Evolutionary conservation across 64 coral and sea anemone species (phyloP), one percentile per base, ranked within the genome.

Genomic region (Montipora foliosa): DNA sequence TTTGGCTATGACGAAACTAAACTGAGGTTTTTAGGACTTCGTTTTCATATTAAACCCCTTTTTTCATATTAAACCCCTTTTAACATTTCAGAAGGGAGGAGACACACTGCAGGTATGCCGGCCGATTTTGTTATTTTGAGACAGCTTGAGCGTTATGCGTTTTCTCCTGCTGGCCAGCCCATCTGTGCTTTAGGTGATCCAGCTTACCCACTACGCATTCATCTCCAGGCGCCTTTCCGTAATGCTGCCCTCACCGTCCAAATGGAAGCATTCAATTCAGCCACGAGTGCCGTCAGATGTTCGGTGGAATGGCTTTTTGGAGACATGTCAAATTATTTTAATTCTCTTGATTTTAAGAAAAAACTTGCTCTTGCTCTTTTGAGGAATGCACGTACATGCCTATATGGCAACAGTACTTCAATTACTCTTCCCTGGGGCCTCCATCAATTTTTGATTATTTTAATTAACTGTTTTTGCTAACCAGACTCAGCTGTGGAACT

Each of bases 231-330:
- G 0, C 5, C 21, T 21, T 73, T 73, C 69, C 69, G 69, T 25
- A 73, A 73, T 73, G 69, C 19, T 73, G 69, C 21, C 69, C 69
- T 73, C 19, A 73, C 69, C 17, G 69, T 20, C 69, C 69, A 73
- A 73, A 73, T 73, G 19, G 69, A 73, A 73, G 21, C 17, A 73
- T 73, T 73, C 69, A 73, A 73, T 73, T 73, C 69, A 73, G 69
- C 69, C 19, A 73, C 24, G 69, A 73, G 17, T 73, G 69, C 69
- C 20, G 17, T 73, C 17, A 73, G 21, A 73, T 73, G 69, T 20
- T 73, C 69, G 9, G 69, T 73, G 69, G 69, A 73, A 73, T 73
- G 69, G 19, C 19, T 69, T 29, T 29, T 1, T 29, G 29, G 29
- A 29, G 29, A 29, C 29, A 29, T 29, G 1, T 29, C 29, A 29